These are phyloP conservation scores for Tolypeutes matacus DNA, from an alignment of 2,797 vertebrate genomes.

Conservation along the genomic window DNA sequence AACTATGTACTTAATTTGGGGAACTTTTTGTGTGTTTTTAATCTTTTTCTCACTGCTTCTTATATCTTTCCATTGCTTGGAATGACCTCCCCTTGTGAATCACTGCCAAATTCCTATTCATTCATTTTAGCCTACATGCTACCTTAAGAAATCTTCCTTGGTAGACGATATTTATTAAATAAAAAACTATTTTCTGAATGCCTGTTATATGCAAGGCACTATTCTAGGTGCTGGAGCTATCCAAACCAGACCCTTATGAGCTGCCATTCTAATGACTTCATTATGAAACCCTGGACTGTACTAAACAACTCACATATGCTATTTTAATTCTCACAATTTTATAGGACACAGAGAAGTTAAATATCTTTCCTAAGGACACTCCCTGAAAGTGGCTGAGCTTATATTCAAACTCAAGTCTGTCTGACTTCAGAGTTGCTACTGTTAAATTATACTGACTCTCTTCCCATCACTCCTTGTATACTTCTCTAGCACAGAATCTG, in stretches of 20 bases:
- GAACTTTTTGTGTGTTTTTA: background rate
- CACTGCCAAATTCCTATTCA: background rate
- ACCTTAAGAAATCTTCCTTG: slow-evolving; percentile 12
- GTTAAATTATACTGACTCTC: background rate
- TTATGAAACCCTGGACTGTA: background rate
- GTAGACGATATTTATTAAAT: background rate
- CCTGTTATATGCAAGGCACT: background rate
- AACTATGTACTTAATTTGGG: background rate
- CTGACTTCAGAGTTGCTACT: background rate
- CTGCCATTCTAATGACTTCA: background rate
- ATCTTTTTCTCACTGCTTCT: background rate
- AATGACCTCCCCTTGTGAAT: background rate
- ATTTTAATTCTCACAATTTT: slow-evolving; percentile 42
- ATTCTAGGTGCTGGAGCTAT: background rate
- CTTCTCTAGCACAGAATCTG: background rate
- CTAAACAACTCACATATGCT: background rate
- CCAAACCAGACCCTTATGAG: background rate
- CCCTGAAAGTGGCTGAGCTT: background rate
- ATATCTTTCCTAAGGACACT: background rate
- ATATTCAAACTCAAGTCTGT: background rate
- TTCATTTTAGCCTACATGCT: background rate
- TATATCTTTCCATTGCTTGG: background rate
- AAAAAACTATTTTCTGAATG: background rate
- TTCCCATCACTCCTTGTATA: background rate
- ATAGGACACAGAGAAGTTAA: background rate